Conservation (phyloP, 2,797 vertebrate genomes). For the Poecilia gillii region DNA sequence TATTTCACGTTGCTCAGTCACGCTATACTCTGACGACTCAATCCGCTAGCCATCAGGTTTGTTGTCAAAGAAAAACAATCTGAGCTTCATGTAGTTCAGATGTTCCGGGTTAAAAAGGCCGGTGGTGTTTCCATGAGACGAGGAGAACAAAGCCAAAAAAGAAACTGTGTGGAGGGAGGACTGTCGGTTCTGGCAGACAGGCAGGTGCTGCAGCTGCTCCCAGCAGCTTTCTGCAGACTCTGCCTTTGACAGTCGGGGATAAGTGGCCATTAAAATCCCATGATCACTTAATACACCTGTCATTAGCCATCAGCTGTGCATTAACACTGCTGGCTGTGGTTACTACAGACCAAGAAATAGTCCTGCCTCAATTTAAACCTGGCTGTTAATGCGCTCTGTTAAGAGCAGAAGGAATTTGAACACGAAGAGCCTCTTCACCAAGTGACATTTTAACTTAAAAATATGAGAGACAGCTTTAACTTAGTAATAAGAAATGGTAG, state of each 20-base stretch:
- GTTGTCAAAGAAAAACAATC: conserved; percentile 21
- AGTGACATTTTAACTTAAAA: conserved; percentile 2
- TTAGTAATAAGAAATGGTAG: not conserved
- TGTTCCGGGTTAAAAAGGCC: conserved; percentile 23
- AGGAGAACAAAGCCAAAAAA: conserved; percentile 33
- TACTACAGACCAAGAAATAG: conserved; percentile 35
- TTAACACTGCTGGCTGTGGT: conserved; percentile 62
- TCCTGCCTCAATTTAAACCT: conserved; percentile 40
- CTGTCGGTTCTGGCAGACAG: conserved; percentile 53
- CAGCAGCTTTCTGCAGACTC: conserved; percentile 58
- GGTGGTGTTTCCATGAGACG: conserved; percentile 18
- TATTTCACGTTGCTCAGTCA: not conserved
- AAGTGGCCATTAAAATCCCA: conserved; percentile 81
- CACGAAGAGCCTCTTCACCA: not conserved
- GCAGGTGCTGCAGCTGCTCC: conserved; percentile 61
- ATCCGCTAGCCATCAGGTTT: conserved; percentile 20
- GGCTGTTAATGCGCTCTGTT: not conserved
- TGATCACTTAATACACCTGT: conserved; percentile 81
- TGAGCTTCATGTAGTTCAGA: conserved; percentile 24
- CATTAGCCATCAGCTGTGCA: conserved; percentile 75
- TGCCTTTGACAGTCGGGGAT: conserved; percentile 71
- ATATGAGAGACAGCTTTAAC: not conserved
- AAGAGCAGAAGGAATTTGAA: conserved; percentile 6
- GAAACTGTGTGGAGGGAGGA: conserved; percentile 40
- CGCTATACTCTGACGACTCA: conserved; percentile 8